Conservation (phyloP, 1,140 invertebrate genomes). For the Drosophila nigrodunni region DNA sequence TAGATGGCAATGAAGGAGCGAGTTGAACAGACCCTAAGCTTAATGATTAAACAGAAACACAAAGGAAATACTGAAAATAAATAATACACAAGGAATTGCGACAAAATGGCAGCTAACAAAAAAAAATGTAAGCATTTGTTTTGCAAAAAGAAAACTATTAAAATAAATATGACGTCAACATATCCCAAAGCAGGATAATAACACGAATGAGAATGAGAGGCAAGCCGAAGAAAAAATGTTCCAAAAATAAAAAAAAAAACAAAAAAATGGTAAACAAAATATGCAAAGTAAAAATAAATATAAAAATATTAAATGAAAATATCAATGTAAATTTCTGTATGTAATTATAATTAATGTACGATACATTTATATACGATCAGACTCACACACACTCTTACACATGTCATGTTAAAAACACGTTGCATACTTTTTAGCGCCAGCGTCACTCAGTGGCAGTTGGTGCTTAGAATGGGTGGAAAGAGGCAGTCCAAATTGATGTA, state of each 20-base stretch:
- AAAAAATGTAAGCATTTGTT: slow-evolving; percentile 1
- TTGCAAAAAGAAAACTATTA: not conserved
- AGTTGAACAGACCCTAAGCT: not conserved
- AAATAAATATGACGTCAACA: not conserved
- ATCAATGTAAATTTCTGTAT: slow-evolving; percentile 77
- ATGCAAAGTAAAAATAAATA: slow-evolving; percentile 4
- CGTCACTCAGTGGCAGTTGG: slow-evolving; percentile 21
- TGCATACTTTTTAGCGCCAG: slow-evolving; percentile 46
- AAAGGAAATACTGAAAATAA: not conserved
- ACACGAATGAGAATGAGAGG: not conserved
- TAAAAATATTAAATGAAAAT: slow-evolving; percentile 31
- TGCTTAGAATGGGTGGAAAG: not conserved
- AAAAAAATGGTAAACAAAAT: not conserved
- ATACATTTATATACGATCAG: slow-evolving; percentile 19
- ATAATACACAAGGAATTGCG: not conserved
- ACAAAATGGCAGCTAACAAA: slow-evolving; percentile 3
- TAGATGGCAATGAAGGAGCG: slow-evolving; percentile 28
- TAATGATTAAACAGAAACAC: not conserved
- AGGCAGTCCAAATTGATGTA: not conserved
- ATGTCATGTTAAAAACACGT: slow-evolving; percentile 27
- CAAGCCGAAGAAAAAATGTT: not conserved
- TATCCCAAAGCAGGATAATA: slow-evolving; percentile 8
- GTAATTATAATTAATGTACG: slow-evolving; percentile 61
- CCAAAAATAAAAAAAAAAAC: not conserved
- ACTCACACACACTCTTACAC: not conserved